phyloP scores from a whole-genome alignment of 2,113 vertebrate species.

The Lates calcarifer region DNA sequence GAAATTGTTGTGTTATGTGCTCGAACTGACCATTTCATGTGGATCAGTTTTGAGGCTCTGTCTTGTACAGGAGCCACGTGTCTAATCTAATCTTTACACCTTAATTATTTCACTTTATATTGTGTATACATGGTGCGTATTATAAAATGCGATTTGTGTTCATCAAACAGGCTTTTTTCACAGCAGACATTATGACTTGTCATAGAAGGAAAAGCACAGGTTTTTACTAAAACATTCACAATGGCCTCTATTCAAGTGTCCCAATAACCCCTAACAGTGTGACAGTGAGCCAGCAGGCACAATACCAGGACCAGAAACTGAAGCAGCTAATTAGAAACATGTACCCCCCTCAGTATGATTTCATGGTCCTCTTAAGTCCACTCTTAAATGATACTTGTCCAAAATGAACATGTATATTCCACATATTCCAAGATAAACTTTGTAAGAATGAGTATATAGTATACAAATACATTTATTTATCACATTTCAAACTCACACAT shows the following conservation, averaged over 20 bases:
- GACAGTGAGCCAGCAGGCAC: background rate
- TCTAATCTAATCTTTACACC: too few species aligned
- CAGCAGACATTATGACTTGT: too few species aligned
- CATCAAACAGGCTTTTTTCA: too few species aligned
- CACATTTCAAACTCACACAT: slow-evolving; percentile 26
- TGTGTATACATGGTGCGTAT: too few species aligned
- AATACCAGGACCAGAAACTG: background rate
- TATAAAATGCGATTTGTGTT: too few species aligned
- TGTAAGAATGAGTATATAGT: background rate
- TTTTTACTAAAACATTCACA: too few species aligned
- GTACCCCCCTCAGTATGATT: background rate
- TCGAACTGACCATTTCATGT: background rate
- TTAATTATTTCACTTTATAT: too few species aligned
- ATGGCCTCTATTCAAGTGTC: too few species aligned
- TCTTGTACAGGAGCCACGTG: too few species aligned
- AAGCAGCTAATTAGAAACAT: background rate
- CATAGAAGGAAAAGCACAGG: too few species aligned
- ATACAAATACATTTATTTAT: slow-evolving; percentile 13
- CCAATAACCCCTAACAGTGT: too few species aligned
- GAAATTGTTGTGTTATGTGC: background rate
- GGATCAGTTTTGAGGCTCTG: too few species aligned
- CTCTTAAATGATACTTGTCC: background rate
- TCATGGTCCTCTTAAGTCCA: background rate
- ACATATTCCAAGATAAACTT: background rate
- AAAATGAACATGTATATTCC: background rate